Percentiles rank a stretch among this genome's conserved stretches.
These are phyloP conservation scores for Sinhomidia bicolor DNA, from an alignment of 2,888 invertebrate genomes.

Conservation along the genomic window DNA sequence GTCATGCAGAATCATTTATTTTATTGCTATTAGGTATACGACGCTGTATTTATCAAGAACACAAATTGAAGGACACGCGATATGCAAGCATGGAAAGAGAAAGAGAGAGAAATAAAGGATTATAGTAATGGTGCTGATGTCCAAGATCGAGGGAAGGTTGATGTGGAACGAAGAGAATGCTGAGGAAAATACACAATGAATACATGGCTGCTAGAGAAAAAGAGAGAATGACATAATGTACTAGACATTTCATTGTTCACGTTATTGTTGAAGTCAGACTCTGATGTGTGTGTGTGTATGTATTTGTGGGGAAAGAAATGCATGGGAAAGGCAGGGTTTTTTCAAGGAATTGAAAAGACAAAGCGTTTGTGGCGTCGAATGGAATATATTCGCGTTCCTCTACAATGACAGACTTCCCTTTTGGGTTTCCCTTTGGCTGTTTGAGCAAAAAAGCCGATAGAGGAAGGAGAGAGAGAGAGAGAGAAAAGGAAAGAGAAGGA, in stretches of 20 bases:
- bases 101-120: too few species aligned
- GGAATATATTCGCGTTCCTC: too few species aligned
- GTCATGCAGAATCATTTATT: conserved; percentile 5
- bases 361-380: neutral
- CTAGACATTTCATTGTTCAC: neutral
- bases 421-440: conserved; percentile 50
- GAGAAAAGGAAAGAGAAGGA: neutral
- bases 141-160: conserved; percentile 45
- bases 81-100: conserved; percentile 25
- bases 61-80: conserved; percentile 58
- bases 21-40: conserved; percentile 25
- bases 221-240: neutral
- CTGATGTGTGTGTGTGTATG: neutral
- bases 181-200: neutral
- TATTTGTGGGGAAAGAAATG: neutral
- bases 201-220: neutral
- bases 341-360: neutral
- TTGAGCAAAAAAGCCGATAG: conserved; percentile 8
- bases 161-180: neutral
- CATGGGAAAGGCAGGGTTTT: neutral
- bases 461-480: neutral
- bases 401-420: conserved; percentile 37
- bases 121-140: conserved; percentile 26
- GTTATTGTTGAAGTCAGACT: neutral
- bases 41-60: conserved; percentile 30